Evolutionary conservation across 2,113 vertebrate genomes (phyloP).

Genomic region (Barbus barbus): DNA sequence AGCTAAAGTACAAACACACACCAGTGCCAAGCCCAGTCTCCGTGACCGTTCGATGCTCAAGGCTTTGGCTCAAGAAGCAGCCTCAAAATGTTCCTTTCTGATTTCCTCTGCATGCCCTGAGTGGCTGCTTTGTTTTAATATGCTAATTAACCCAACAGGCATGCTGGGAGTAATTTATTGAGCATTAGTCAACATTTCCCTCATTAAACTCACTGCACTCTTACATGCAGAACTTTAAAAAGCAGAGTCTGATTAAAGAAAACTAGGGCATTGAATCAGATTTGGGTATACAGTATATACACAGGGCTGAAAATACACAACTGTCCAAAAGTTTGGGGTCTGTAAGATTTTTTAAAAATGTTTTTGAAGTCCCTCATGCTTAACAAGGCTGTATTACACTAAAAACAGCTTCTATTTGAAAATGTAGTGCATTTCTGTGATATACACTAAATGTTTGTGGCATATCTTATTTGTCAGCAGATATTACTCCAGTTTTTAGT

Average conservation of each 20-base stretch:
- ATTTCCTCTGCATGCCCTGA: conserved; percentile 51
- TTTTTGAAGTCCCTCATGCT: too few species aligned
- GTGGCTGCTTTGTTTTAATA: conserved; percentile 59
- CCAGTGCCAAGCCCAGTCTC: not conserved
- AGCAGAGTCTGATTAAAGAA: conserved; percentile 10
- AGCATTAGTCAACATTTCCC: conserved; percentile 61
- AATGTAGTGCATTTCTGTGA: not conserved
- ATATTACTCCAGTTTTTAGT: not conserved
- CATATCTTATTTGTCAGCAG: too few species aligned
- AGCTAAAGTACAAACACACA: conserved; percentile 12
- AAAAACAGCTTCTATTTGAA: not conserved
- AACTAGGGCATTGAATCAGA: conserved; percentile 5
- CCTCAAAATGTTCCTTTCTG: conserved; percentile 49
- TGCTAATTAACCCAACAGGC: conserved; percentile 62
- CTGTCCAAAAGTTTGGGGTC: too few species aligned
- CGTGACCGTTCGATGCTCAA: conserved; percentile 37
- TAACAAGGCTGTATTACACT: too few species aligned
- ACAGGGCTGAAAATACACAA: not conserved
- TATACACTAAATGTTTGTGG: too few species aligned
- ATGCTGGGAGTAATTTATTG: conserved; percentile 62
- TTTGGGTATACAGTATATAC: not conserved
- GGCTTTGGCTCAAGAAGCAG: conserved; percentile 48
- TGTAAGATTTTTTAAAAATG: too few species aligned
- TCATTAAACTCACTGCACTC: conserved; percentile 45
- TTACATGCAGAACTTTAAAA: conserved; percentile 35